Evolutionary conservation across 2,113 vertebrate genomes (phyloP).

Genomic region (Thalassoma bifasciatum): DNA sequence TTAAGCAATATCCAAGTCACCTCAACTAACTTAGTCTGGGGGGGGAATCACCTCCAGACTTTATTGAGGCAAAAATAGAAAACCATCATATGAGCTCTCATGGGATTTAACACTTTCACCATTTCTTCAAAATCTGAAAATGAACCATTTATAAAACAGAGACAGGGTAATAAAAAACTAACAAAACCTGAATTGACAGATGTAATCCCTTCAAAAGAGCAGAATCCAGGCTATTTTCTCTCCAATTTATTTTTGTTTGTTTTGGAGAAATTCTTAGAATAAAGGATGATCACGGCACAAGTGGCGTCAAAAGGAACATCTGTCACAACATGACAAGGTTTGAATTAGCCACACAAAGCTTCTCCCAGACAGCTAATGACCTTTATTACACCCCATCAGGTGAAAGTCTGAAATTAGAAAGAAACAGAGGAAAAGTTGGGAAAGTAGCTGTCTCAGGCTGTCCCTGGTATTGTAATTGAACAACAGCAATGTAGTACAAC

Average conservation of each 20-base stretch:
- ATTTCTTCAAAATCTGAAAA: conserved; percentile 29
- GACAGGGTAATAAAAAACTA: conserved; percentile 39
- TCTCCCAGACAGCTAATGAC: conserved; percentile 16
- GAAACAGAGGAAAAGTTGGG: conserved; percentile 8
- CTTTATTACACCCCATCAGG: conserved; percentile 21
- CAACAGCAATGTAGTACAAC: background rate
- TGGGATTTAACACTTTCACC: conserved; percentile 16
- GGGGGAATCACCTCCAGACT: conserved; percentile 8
- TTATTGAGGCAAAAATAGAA: conserved; percentile 4
- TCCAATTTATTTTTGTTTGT: background rate
- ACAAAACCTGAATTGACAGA: conserved; percentile 43
- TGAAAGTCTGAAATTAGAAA: conserved; percentile 34
- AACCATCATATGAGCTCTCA: conserved; percentile 27
- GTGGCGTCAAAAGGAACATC: conserved; percentile 12
- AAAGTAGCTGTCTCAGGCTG: background rate
- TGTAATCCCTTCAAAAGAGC: conserved; percentile 6
- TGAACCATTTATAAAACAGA: conserved; percentile 25
- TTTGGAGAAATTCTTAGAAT: conserved; percentile 10
- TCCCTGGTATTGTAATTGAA: conserved; percentile 22
- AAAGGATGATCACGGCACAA: background rate
- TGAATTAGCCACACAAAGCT: conserved; percentile 11
- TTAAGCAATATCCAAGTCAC: conserved; percentile 23
- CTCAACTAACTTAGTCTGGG: conserved; percentile 29
- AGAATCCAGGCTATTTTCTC: background rate
- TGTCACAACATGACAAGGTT: conserved; percentile 23